Percentiles rank a stretch among this genome's conserved stretches.
Conservation (phyloP, 2,888 invertebrate genomes). For the Corbicula japonica region DNA sequence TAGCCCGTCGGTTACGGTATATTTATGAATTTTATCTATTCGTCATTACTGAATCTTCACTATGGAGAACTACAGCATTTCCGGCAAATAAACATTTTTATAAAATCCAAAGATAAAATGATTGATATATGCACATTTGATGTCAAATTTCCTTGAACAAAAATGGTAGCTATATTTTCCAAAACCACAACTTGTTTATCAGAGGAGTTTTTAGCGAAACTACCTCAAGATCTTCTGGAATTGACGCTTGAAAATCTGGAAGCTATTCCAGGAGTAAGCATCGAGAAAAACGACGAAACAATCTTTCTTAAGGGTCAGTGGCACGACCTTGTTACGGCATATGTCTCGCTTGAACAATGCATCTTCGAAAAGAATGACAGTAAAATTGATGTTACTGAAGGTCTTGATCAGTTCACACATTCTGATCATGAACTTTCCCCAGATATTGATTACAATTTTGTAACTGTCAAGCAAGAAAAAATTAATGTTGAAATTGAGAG, state of each 20-base stretch:
- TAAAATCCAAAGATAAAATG: too few species aligned
- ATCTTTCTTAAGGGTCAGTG: conserved; percentile 49
- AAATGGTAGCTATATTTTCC: conserved; percentile 52
- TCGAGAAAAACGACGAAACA: conserved; percentile 26
- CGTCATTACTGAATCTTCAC: conserved; percentile 7
- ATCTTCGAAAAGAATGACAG: conserved; percentile 32
- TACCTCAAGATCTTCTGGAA: conserved; percentile 37
- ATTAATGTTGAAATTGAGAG: too few species aligned
- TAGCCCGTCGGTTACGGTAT: too few species aligned
- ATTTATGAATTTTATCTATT: too few species aligned
- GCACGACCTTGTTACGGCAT: conserved; percentile 37
- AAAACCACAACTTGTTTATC: conserved; percentile 52
- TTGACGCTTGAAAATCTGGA: conserved; percentile 28
- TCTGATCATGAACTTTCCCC: conserved; percentile 9
- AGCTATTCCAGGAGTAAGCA: conserved; percentile 41
- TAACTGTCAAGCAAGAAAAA: conserved; percentile 24
- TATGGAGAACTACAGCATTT: conserved; percentile 2
- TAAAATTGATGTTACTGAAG: too few species aligned
- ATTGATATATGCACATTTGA: too few species aligned
- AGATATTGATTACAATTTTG: conserved; percentile 36
- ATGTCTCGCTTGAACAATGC: conserved; percentile 15
- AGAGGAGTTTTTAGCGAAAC: conserved; percentile 42
- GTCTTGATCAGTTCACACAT: too few species aligned
- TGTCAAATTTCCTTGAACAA: too few species aligned
- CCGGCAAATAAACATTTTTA: conserved; percentile 15